These are phyloP conservation scores for Hirudinaria manillensis DNA, from an alignment of 2,888 invertebrate genomes.

Conservation along the genomic window DNA sequence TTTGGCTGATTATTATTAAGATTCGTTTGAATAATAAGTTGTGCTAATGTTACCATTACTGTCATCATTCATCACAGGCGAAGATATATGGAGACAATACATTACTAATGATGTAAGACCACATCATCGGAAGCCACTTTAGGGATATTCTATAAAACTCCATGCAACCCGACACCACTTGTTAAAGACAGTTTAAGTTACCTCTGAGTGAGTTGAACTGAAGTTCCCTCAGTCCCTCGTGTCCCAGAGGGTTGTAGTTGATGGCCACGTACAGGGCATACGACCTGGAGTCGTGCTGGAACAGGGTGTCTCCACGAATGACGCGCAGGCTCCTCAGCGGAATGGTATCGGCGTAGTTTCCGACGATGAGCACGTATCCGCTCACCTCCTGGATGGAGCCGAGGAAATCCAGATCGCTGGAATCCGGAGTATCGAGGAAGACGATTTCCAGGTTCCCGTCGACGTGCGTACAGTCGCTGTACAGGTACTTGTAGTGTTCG, in stretches of 20 bases:
- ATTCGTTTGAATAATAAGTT: too few relatives aligned
- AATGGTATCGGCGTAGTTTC: constrained; percentile 77
- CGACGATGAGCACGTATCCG: constrained; percentile 88
- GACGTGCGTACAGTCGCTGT: constrained; percentile 95
- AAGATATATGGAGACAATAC: too few relatives aligned
- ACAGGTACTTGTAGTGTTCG: constrained; percentile 57
- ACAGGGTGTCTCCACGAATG: constrained; percentile 83
- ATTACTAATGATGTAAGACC: too few relatives aligned
- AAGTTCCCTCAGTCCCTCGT: constrained; percentile 46
- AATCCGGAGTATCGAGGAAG: constrained; percentile 64
- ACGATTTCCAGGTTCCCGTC: constrained; percentile 95
- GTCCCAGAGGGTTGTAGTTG: constrained; percentile 40
- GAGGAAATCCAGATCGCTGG: constrained; percentile 80
- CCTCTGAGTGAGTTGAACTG: constrained; percentile 44
- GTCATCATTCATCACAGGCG: too few relatives aligned
- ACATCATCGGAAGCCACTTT: too few relatives aligned
- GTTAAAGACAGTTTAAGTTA: constrained; percentile 34
- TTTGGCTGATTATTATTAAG: too few relatives aligned
- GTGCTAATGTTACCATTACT: too few relatives aligned
- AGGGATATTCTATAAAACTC: too few relatives aligned
- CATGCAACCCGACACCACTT: too few relatives aligned
- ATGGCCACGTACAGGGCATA: constrained; percentile 49
- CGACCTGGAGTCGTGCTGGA: constrained; percentile 71
- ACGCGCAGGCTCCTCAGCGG: constrained; percentile 83
- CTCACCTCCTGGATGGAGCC: constrained; percentile 82